Conservation (phyloP, 2,888 invertebrate species). For the Rutpela maculata region DNA sequence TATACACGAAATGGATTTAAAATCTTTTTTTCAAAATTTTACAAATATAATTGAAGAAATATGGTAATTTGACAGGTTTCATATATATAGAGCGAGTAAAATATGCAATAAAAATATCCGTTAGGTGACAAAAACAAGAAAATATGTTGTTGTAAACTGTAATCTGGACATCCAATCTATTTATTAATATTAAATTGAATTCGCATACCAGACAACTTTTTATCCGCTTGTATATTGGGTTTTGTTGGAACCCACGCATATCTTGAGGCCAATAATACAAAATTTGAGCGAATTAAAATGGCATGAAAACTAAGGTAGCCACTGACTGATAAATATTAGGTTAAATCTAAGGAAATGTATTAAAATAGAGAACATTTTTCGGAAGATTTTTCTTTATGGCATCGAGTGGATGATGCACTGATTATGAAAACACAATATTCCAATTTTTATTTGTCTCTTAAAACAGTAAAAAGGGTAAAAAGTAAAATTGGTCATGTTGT, state of each 20-base stretch:
- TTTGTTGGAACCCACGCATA: slow-evolving; percentile 1
- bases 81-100: background rate
- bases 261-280: background rate
- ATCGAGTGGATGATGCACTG: too few species aligned
- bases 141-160: slow-evolving; percentile 2
- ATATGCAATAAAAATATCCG: background rate
- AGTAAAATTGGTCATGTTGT: too few species aligned
- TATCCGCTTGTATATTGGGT: background rate
- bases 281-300: too few species aligned
- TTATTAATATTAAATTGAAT: background rate
- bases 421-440: too few species aligned
- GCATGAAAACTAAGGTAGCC: too few species aligned
- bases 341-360: too few species aligned
- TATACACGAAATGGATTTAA: background rate
- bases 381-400: too few species aligned
- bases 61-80: background rate
- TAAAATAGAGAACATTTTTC: too few species aligned
- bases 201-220: slow-evolving; percentile 3
- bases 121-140: slow-evolving; percentile 2
- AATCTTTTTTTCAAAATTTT: background rate
- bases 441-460: too few species aligned
- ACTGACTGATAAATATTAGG: too few species aligned
- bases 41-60: background rate
- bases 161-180: background rate
- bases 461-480: too few species aligned